Evolutionary conservation across 2,113 vertebrate genomes (phyloP), one percentile per base, ranked within the genome.

Genomic region (Coracopsis vasa): DNA sequence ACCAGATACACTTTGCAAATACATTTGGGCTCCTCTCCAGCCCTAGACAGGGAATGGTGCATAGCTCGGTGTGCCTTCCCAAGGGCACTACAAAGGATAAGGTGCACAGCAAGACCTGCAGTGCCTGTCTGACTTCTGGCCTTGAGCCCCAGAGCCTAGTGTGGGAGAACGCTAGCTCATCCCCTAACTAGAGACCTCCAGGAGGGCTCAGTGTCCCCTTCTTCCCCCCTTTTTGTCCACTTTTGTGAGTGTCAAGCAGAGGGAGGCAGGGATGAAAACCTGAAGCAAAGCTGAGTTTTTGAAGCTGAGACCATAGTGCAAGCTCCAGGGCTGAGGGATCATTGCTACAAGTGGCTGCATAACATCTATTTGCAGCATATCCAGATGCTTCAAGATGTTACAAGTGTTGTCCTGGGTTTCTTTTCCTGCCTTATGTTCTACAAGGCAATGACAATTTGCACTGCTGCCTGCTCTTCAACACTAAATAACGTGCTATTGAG

Each of bases 11-110:
- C 33, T 3, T 13, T 1, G 24, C 3, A 4, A 9, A 5, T 7
- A 2, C 1, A 0, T 23, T 24, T 0, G 0, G 23, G 35, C 58
- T 53, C 4, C 61, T 39, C 11, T 8, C 11, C 48, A 20, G 33
- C 53, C 15, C 31, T 5, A 0, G 3, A 2, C 4, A 23, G 18
- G 47, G 18, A 7, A 4, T 0, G 19, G 14, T 6, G 41, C 2
- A 1, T 4, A 8, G 67, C 70, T 28, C 3, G 0, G 0, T 1
- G 1, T 9, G 44, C 77, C 9, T 13, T 4, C 13, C 77, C 20
- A 5, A 5, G 9, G 47, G 3, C 0, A 3, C 48, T 17, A n/a
- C 0, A 0, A 39, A 25, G 2, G 3, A 10, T 2, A 18, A 15
- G 4, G 7, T 4, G 8, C 3, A 2, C 1, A 44, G 37, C 33